phyloP scores from a whole-genome alignment of 2,113 vertebrate genomes.

The Oxyura jamaicensis region DNA sequence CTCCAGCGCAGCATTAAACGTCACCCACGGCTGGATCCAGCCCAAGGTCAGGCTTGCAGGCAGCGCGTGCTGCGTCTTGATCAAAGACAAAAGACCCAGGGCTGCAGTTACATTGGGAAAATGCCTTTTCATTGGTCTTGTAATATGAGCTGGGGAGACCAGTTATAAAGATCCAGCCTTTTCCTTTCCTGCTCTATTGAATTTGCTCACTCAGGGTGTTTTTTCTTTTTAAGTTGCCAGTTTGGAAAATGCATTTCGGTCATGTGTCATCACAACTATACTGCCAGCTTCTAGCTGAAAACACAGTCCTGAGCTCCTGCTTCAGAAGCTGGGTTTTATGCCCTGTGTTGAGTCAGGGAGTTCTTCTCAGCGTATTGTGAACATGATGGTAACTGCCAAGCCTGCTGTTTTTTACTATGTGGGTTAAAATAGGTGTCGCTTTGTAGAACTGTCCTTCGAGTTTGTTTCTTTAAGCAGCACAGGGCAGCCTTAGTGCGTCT shows the following conservation, averaged over 20 bases:
- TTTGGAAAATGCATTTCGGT: neutral
- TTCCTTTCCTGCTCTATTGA: neutral
- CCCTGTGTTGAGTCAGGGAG: neutral
- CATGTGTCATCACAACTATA: neutral
- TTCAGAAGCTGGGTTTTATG: neutral
- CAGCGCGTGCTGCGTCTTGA: accelerated
- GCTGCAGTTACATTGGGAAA: neutral
- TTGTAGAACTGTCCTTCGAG: neutral
- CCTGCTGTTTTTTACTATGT: neutral
- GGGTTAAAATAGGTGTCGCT: neutral
- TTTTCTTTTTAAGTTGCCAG: neutral
- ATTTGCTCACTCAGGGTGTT: neutral
- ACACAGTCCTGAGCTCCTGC: neutral
- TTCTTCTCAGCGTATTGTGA: neutral
- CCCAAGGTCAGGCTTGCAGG: neutral
- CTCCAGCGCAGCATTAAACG: neutral
- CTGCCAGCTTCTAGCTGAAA: neutral
- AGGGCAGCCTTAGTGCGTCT: neutral
- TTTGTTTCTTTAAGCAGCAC: neutral
- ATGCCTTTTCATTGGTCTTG: neutral
- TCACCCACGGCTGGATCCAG: accelerated
- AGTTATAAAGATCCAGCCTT: neutral
- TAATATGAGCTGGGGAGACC: neutral
- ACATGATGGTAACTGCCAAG: neutral
- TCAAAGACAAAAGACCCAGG: neutral